Percentiles rank a stretch among this genome's conserved stretches.
phyloP scores from a whole-genome alignment of 2,888 invertebrate species.

The Eurois occulta region DNA sequence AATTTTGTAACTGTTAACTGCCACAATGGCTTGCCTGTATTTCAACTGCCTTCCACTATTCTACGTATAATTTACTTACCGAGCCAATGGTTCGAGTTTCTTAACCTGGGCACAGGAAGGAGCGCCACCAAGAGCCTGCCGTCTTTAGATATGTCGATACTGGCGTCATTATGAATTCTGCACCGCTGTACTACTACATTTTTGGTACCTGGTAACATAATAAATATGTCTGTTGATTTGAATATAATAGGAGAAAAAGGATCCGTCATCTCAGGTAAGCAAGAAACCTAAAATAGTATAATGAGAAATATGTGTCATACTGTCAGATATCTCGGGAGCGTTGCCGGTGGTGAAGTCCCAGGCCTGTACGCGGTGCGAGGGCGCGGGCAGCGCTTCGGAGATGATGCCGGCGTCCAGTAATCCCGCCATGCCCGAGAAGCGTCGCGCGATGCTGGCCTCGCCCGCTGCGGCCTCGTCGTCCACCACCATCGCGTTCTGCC shows the following conservation, averaged over 20 bases:
- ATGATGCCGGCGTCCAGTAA: constrained; percentile 85
- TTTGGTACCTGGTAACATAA: constrained; percentile 89
- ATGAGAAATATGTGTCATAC: constrained; percentile 84
- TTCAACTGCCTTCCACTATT: too few relatives aligned
- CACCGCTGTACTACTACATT: constrained; percentile 95
- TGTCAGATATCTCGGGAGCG: constrained; percentile 93
- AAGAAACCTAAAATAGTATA: not conserved
- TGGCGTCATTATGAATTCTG: constrained; percentile 96
- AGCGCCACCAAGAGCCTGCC: constrained; percentile 94
- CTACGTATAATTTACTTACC: constrained; percentile 85
- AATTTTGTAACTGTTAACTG: not conserved
- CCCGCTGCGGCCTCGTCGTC: constrained; percentile 81
- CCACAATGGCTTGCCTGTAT: not conserved
- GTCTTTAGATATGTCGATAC: constrained; percentile 95
- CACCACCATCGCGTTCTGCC: constrained; percentile 86
- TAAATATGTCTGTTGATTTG: not conserved
- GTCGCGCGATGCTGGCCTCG: constrained; percentile 70
- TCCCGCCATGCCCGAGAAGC: constrained; percentile 83
- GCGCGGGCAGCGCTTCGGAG: constrained; percentile 90
- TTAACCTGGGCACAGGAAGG: constrained; percentile 92
- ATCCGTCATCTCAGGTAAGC: not conserved
- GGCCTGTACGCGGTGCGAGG: constrained; percentile 95
- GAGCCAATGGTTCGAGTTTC: constrained; percentile 93
- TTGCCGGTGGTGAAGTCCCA: constrained; percentile 94
- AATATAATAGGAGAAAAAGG: not conserved